phyloP scores from a whole-genome alignment of 1,140 invertebrate genomes.

The Ceratina japonica region DNA sequence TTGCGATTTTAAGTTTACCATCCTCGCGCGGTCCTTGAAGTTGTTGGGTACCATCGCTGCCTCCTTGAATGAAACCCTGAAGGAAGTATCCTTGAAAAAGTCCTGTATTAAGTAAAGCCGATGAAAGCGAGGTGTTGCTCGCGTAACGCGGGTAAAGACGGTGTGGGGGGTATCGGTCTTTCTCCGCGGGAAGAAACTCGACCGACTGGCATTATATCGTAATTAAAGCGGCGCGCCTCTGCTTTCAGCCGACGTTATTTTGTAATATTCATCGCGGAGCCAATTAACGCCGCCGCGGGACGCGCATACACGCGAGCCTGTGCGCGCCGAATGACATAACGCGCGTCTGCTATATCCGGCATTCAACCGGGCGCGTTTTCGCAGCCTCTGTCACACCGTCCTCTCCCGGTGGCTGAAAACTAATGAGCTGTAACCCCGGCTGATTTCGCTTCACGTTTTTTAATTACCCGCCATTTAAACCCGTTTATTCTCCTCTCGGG shows the following conservation, averaged over 20 bases:
- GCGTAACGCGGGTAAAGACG: not conserved
- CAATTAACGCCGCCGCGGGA: slow-evolving; percentile 50
- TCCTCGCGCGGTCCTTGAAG: not conserved
- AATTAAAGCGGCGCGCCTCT: slow-evolving; percentile 41
- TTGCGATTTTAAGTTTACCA: not conserved
- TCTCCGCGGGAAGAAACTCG: slow-evolving; percentile 25
- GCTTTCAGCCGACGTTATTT: slow-evolving; percentile 49
- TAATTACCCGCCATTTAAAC: slow-evolving; percentile 61
- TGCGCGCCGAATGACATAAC: slow-evolving; percentile 22
- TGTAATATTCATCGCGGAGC: slow-evolving; percentile 52
- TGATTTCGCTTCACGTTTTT: slow-evolving; percentile 57
- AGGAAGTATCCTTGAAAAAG: slow-evolving; percentile 34
- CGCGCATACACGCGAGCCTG: not conserved
- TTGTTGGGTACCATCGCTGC: not conserved
- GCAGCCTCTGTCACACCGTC: slow-evolving; percentile 46
- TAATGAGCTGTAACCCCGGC: slow-evolving; percentile 59
- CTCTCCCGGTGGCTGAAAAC: slow-evolving; percentile 40
- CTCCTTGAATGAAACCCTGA: not conserved
- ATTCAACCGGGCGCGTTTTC: slow-evolving; percentile 47
- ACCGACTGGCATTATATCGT: slow-evolving; percentile 45
- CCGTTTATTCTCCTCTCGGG: not conserved
- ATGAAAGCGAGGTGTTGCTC: slow-evolving; percentile 34
- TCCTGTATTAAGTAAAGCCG: slow-evolving; percentile 6
- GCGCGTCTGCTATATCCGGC: slow-evolving; percentile 42
- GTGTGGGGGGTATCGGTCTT: slow-evolving; percentile 14